Evolutionary conservation across 2,888 invertebrate genomes (phyloP).

Genomic region (Rotaria socialis): DNA sequence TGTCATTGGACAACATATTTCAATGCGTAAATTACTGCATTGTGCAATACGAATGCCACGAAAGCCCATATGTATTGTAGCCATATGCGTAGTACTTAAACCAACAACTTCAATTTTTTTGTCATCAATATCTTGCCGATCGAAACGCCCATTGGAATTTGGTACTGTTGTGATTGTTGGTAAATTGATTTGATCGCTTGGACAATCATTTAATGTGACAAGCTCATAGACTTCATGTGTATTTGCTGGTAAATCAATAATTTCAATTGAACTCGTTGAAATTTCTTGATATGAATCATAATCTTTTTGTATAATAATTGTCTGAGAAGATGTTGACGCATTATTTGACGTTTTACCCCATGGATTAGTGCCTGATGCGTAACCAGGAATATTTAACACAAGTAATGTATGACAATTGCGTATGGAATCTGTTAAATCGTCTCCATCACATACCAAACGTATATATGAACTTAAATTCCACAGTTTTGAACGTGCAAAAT

Average conservation of each 20-base stretch:
- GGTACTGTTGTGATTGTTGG: not conserved
- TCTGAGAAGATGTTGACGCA: not conserved
- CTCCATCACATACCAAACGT: conserved; percentile 41
- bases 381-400: conserved; percentile 41
- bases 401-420: conserved; percentile 42
- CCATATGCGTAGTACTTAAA: conserved; percentile 20
- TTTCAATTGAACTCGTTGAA: conserved; percentile 18
- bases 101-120: conserved; percentile 30
- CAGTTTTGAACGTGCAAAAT: conserved; percentile 32
- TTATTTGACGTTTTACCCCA: conserved; percentile 41
- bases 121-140: conserved; percentile 34
- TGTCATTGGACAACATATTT: conserved; percentile 1
- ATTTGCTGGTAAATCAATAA: conserved; percentile 23
- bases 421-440: conserved; percentile 41
- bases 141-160: not conserved
- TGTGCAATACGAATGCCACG: conserved; percentile 31
- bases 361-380: conserved; percentile 44
- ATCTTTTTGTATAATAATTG: conserved; percentile 7
- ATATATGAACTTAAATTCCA: conserved; percentile 46
- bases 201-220: not conserved
- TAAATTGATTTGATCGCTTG: not conserved
- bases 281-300: conserved; percentile 7
- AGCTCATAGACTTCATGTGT: conserved; percentile 18
- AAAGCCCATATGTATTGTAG: conserved; percentile 14
- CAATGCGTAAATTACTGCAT: conserved; percentile 14